These are phyloP conservation scores for Pseudorasbora parva DNA, from an alignment of 2,113 vertebrate genomes.

Conservation along the genomic window DNA sequence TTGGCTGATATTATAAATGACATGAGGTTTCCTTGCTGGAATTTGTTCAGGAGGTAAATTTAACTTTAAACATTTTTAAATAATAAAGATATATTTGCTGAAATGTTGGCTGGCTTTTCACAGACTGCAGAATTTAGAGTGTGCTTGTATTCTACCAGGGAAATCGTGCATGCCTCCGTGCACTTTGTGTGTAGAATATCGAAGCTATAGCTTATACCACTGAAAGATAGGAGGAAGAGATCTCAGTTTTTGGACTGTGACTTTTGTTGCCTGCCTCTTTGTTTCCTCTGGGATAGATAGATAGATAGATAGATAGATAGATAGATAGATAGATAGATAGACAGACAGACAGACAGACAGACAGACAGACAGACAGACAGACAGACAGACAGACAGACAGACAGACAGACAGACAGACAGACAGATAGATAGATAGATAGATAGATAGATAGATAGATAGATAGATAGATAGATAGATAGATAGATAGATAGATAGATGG, in stretches of 20 bases:
- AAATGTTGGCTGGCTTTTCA: not conserved
- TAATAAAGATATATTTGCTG: not conserved
- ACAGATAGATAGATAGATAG: no score
- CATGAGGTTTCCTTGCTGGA: not conserved
- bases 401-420: no score
- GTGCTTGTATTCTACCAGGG: slow-evolving; percentile 3
- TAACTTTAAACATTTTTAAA: not conserved
- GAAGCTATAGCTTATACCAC: not conserved
- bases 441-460: no score
- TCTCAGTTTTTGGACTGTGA: slow-evolving; percentile 3
- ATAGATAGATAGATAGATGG: no score
- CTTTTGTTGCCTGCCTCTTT: slow-evolving; percentile 36
- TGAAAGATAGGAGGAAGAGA: slow-evolving; percentile 16
- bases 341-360: no score
- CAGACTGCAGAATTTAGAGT: slow-evolving; percentile 32
- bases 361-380: no score
- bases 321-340: no score
- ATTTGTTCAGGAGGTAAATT: not conserved
- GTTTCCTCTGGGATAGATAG: no score
- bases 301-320: no score
- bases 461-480: no score
- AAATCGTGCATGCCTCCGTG: slow-evolving; percentile 18
- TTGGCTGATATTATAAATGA: not conserved
- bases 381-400: no score
- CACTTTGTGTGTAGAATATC: not conserved